Evolutionary conservation across 2,888 invertebrate species (phyloP), one percentile per base, ranked within the genome.

Genomic region (Ormia ochracea): DNA sequence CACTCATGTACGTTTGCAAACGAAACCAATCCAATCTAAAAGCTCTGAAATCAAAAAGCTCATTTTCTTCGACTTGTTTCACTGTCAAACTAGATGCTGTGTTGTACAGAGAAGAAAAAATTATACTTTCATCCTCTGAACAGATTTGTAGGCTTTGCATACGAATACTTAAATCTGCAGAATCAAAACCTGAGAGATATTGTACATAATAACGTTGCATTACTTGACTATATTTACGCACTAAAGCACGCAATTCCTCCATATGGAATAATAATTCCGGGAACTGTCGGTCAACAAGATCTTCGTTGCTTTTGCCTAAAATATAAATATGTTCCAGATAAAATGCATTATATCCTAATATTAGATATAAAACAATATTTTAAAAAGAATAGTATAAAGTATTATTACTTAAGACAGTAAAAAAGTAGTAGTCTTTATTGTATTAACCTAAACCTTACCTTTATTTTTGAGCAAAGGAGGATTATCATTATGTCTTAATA

Each of bases 171-270:
- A 99, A 90, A 75, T 96, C 95, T 23, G 97, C 95, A 17, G 98
- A 96, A 91, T 99, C 99, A 90, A 96, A 99, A 10, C 98, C 98
- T 38, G 96, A 94, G 70, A 99, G 91, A 91, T 98, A 99, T 90
- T 99, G 98, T 26, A 99, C 96, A 90, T 98, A 99, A 89, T 99
- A 99, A 82, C 98, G 92, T 90, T 99, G 98, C 91, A 99, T 95
- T 7, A 99, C 97, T 91, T 97, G 97, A 84, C 96, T 96, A 89
- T 99, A 98, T 88, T 98, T 99, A 81, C 98, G 93, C 4, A 99
- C 96, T 66, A 99, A 91, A 23, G 96, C 96, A 85, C 99, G 92
- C 61, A 99, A 90, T 89, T 99, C 99, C 89, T 99, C 98, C 94
- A 99, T 98, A 87, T 99, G 98, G 87, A 99, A 99, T 7, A 99